Evolutionary conservation across 2,888 invertebrate genomes (phyloP), one percentile per base, ranked within the genome.

Genomic region (Empis stercorea): DNA sequence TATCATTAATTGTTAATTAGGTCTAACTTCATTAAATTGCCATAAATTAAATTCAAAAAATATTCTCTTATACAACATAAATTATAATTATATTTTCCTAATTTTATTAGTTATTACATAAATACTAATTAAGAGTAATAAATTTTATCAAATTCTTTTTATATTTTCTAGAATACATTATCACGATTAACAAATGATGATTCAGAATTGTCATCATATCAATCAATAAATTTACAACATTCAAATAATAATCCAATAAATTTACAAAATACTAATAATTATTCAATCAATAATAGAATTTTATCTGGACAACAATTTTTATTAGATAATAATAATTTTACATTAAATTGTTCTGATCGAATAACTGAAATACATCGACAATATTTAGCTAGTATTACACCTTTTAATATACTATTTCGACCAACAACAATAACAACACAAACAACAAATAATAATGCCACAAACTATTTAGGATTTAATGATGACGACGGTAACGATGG

Each of bases 341-440:
- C 61, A 11, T 59, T 65, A 30, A 66, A 66, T 54, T 65, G 64
- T 45, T 62, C 64, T 17, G 67, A 68, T 57, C 63, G 60, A 45
- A 66, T 68, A 23, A 68, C 67, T 2, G 67, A 68, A 47, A 56
- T 68, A 30, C 67, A 68, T 53, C 60, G 66, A 4, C 68, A 68
- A 53, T 68, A 68, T 54, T 56, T 68, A 16, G 61, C 66, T 13
- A 62, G 64, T 3, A 62, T 67, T 17, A 60, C 64, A 34, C 68
- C 68, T 11, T 65, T 68, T 43, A 67, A 67, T 50, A 65, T 60
- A 41, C 57, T 68, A 10, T 68, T 68, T 45, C 59, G 58, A 20
- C 60, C 54, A 30, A 54, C 43, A 36, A 52, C 52, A 44, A 46
- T 53, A 14, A 3, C 44, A 13, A 23, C 6, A 36, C 14, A 27